Evolutionary conservation across 2,113 vertebrate species (phyloP), one percentile per base, ranked within the genome.

Genomic region (Onychostruthus taczanowskii): DNA sequence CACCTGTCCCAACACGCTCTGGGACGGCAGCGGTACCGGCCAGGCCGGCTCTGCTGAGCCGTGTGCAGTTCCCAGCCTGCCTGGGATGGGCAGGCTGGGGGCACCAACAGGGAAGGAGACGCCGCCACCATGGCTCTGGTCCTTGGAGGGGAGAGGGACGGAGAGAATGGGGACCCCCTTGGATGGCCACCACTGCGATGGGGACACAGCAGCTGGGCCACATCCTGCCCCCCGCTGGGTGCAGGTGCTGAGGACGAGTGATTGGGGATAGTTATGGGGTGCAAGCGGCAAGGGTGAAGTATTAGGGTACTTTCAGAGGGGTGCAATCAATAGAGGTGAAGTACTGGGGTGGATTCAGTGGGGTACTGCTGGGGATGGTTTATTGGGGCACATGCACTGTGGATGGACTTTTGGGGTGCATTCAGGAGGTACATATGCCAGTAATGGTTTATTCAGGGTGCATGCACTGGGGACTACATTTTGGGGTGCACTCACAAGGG

Each of bases 1-100:
- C 31, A 12, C 94, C 39, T 96, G 95, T 86, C 89, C 92, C 67
- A 78, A 95, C 95, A 96, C 9, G 94, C 67, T 86, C 66, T 2
- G 6, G 52, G 89, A 78, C 23, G 16, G 95, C 43, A 20, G 95
- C 14, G 18, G 43, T 85, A 96, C 95, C 87, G 62, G 95, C 94
- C 84, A 4, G 92, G 92, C 94, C 84, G 92, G 94, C 94, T 96
- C 33, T 75, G 63, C 91, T 13, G 3, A 87, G 91, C 72, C 3
- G 3, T 4, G 4, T 72, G 93, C 93, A 92, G 94, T 19, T 96
- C 94, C 84, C 94, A 72, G 83, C 87, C 84, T 94, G 93, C 90
- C 90, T 27, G 4, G 41, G 61, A 55, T 5, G 55, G 79, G 84
- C 46, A 74, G 41, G 41, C 0, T 19, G 27, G 55, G 66, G 80